phyloP scores from a whole-genome alignment of 2,888 invertebrate genomes.

The Hypomecis atomaria region DNA sequence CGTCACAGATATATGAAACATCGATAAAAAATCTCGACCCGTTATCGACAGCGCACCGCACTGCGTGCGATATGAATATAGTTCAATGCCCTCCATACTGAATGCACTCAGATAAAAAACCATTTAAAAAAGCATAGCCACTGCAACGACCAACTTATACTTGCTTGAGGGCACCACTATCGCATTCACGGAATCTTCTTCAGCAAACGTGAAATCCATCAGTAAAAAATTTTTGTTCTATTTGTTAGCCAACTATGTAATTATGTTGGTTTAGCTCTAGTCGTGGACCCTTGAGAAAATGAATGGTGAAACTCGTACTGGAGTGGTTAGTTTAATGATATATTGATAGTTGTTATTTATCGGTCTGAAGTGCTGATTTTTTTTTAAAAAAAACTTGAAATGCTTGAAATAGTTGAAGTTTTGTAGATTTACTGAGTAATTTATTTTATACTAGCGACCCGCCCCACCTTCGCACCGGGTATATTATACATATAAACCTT shows the following conservation, averaged over 20 bases:
- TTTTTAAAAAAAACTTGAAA: background rate
- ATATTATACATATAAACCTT: no score
- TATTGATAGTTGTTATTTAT: constrained; percentile 22
- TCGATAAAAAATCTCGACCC: constrained; percentile 37
- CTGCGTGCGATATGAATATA: constrained; percentile 73
- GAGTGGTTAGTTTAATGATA: constrained; percentile 31
- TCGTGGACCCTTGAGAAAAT: constrained; percentile 32
- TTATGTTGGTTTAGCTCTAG: background rate
- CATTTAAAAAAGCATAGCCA: constrained; percentile 37
- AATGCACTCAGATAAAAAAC: constrained; percentile 62
- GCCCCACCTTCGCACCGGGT: no score
- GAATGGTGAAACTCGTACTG: constrained; percentile 34
- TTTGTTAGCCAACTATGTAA: background rate
- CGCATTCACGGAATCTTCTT: background rate
- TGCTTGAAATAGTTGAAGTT: background rate
- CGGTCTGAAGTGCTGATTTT: constrained; percentile 16
- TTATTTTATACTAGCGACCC: no score
- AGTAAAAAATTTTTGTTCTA: background rate
- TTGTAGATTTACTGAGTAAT: no score
- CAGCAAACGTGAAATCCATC: background rate
- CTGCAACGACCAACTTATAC: background rate
- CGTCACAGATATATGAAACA: constrained; percentile 10
- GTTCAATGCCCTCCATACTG: constrained; percentile 65
- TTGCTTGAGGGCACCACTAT: background rate
- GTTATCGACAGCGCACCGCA: constrained; percentile 53